Percentiles rank a stretch among this genome's conserved stretches.
These are phyloP conservation scores for Meloidogyne hapla DNA, from an alignment of 1,140 invertebrate genomes.

Conservation along the genomic window DNA sequence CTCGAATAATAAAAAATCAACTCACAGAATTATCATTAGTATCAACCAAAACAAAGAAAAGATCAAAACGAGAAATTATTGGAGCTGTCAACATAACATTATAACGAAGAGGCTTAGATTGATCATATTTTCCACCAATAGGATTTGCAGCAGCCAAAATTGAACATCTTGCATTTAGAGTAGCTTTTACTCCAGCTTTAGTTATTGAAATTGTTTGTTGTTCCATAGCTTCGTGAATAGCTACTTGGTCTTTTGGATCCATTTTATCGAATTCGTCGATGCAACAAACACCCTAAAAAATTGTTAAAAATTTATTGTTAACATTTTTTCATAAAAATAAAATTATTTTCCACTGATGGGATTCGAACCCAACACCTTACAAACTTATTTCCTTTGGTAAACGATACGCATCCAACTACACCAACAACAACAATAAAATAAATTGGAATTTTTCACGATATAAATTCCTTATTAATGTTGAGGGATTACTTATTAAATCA, in stretches of 20 bases:
- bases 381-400: too few relatives aligned
- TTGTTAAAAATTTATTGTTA: not conserved
- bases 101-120: slow-evolving; percentile 87
- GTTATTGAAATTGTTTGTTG: slow-evolving; percentile 98
- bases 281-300: slow-evolving; percentile 82
- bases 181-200: slow-evolving; percentile 93
- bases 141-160: slow-evolving; percentile 98
- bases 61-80: slow-evolving; percentile 98
- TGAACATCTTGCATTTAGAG: slow-evolving; percentile 92
- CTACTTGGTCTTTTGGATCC: slow-evolving; percentile 94
- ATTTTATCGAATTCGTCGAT: slow-evolving; percentile 99
- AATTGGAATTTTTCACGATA: too few relatives aligned
- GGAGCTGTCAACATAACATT: slow-evolving; percentile 90
- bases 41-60: slow-evolving; percentile 85
- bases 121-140: slow-evolving; percentile 88
- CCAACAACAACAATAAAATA: not conserved
- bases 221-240: slow-evolving; percentile 99
- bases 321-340: not conserved
- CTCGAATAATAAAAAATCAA: not conserved
- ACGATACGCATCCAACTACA: not conserved
- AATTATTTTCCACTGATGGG: not conserved
- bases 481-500: too few relatives aligned
- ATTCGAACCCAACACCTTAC: not conserved
- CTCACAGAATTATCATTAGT: slow-evolving; percentile 27
- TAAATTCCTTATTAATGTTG: too few relatives aligned